Evolutionary conservation across 2,113 vertebrate species (phyloP), one percentile per base, ranked within the genome.

Genomic region (Zootoca vivipara): DNA sequence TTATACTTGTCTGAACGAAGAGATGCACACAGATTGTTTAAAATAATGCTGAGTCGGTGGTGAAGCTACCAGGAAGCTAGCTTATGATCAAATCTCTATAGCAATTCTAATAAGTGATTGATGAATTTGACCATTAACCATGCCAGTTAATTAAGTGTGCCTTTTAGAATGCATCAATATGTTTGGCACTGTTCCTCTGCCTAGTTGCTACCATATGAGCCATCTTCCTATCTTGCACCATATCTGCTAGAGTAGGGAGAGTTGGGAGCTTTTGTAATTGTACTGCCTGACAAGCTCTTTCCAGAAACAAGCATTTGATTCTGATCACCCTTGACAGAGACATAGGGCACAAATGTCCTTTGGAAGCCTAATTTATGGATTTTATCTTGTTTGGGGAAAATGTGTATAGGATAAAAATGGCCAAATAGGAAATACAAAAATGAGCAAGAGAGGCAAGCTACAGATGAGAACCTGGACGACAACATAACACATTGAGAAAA

Each of bases 311-410:
- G 79, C 7, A 0, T 87, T 94, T 95, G 93, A 95, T 93, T 90
- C 86, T 93, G 93, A 96, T 96, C 88, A 89, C 89, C 91, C 87
- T 89, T 95, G 93, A 95, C 94, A 94, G 94, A 94, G 92, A 95
- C 92, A 91, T 88, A 93, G 93, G 92, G 91, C 90, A 92, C 70
- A 81, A 91, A 86, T 86, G 93, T 85, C 90, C 92, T 90, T 87
- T 83, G 89, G 91, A 94, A 8, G 0, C 87, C 91, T 94, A 90
- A 95, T 94, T 93, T 95, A 93, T 95, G 92, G 92, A 94, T 93
- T 95, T 95, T 94, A 89, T 93, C 92, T 93, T 90, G 90, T 93
- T 94, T 94, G 89, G 91, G 91, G 94, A 89, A 95, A 95, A 89
- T 89, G 89, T 91, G 85, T 89, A 85, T 92, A 56, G 89, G 87